Conservation (phyloP, 2,797 vertebrate species). For the Ispidina picta region DNA sequence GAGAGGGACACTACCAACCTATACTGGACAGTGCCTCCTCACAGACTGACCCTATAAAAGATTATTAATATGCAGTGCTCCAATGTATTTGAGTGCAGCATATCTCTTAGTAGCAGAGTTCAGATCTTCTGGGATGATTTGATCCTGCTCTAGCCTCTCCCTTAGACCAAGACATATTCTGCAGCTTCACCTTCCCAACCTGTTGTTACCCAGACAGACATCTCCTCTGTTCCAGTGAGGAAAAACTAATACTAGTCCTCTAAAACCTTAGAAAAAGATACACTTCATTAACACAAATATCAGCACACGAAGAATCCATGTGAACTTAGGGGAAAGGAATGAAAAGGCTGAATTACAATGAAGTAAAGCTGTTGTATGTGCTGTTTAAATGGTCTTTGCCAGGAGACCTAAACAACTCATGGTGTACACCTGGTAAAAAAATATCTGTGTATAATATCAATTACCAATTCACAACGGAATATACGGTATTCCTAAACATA, state of each 20-base stretch:
- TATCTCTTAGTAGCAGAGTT: not conserved
- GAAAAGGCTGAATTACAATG: not conserved
- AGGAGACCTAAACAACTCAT: not conserved
- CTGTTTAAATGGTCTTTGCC: not conserved
- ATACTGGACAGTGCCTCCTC: not conserved
- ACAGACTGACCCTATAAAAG: not conserved
- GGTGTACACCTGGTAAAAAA: not conserved
- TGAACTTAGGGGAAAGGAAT: not conserved
- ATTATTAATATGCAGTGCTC: not conserved
- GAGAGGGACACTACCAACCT: not conserved
- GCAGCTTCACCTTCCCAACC: not conserved
- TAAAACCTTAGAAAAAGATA: not conserved
- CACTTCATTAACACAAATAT: not conserved
- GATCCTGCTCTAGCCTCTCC: not conserved
- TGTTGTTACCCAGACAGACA: not conserved
- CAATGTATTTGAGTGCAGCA: not conserved
- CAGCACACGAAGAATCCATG: fast-evolving
- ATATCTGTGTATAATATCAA: not conserved
- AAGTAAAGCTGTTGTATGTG: not conserved
- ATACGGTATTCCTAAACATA: not conserved
- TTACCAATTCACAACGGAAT: not conserved
- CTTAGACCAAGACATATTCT: not conserved
- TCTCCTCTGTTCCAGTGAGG: not conserved
- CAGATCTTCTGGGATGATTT: not conserved
- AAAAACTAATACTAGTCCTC: not conserved